Base-by-base conservation (phyloP, 2,797 vertebrate genomes). In the Melanotaenia nigrans region DNA sequence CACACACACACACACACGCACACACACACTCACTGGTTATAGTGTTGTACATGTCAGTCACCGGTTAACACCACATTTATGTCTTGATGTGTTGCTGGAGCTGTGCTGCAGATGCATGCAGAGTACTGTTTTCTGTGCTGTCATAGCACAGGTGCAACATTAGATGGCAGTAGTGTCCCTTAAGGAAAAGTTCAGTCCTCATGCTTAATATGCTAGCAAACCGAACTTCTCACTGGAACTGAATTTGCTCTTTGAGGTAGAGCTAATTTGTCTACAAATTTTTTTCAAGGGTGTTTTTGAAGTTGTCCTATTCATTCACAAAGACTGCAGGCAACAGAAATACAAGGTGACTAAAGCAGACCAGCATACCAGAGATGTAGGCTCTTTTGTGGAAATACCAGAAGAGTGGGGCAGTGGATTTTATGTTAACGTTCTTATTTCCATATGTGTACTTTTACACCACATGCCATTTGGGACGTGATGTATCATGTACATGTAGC, bases 111-210 rank as follows among this genome's bases (percentile, higher is more conserved):
- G 56, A 72, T 51, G 70, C 71, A 68, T 36, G 67, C 73, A 59
- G 65, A 33, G 30, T 62, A 20, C 56, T 24, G 63, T 49, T n/a
- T 0, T 0, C 13, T 60, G 38, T 40, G 20, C 36, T 4, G 33
- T 25, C 7, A 45, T 65, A 49, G 55, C 47, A 38, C 1, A 7
- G 38, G 28, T 16, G 8, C n/a, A 64, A 13, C 81, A 64, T 64
- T 84, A 75, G 89, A 70, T 86, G 85, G 88, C 84, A 88, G 58
- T 87, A 69, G 71, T 65, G 75, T 77, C 65, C 40, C 82, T 84
- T 58, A 7, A 75, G 59, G 61, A 72, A n/a, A 14, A 58, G 24
- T 54, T 58, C 20, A 67, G 13, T 5, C 1, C 14, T 63, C 36
- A 3, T 57, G 2, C 47, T 51, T 30, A 14, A 20, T 36, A 54